phyloP scores from a whole-genome alignment of 2,888 invertebrate species.

The Thereva unica region DNA sequence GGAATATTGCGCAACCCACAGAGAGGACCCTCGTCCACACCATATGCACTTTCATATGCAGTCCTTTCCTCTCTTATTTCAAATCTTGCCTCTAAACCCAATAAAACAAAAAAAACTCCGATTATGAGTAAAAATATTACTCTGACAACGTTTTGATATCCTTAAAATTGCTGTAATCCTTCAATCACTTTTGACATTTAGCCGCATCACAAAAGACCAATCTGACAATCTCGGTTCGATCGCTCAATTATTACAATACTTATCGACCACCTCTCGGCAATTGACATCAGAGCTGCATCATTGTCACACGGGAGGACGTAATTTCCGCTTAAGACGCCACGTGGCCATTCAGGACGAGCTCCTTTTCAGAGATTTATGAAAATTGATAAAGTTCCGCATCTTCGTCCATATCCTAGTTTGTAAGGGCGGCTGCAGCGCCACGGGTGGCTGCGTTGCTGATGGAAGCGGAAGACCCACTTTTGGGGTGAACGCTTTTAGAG shows the following conservation, averaged over 20 bases:
- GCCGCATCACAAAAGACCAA: slow-evolving; percentile 18
- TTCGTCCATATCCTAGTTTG: not conserved
- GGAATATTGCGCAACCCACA: no score
- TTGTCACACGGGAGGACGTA: slow-evolving; percentile 36
- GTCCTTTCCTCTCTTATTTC: no score
- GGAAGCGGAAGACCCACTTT: slow-evolving; percentile 19
- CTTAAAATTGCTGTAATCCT: slow-evolving; percentile 28
- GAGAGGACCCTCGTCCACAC: no score
- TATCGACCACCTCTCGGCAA: slow-evolving; percentile 31
- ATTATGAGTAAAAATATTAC: no score
- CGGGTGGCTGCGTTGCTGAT: slow-evolving; percentile 22
- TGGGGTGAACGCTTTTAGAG: slow-evolving; percentile 7
- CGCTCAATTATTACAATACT: slow-evolving; percentile 32
- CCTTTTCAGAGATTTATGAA: slow-evolving; percentile 23
- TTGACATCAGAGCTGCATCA: slow-evolving; percentile 9
- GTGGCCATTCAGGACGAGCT: slow-evolving; percentile 32
- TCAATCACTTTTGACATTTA: slow-evolving; percentile 28
- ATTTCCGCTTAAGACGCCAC: slow-evolving; percentile 41
- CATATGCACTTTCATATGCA: no score
- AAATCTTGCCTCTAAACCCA: no score
- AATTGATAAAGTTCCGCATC: slow-evolving; percentile 20
- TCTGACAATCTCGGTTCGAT: slow-evolving; percentile 31
- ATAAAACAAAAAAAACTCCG: no score
- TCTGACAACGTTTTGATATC: no score
- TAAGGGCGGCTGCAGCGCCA: slow-evolving; percentile 16